Percentiles rank a stretch among this genome's conserved stretches.
These are phyloP conservation scores for Bergia sp. DNA, from an alignment of 92 coral and sea anemone genomes.

Conservation along the genomic window DNA sequence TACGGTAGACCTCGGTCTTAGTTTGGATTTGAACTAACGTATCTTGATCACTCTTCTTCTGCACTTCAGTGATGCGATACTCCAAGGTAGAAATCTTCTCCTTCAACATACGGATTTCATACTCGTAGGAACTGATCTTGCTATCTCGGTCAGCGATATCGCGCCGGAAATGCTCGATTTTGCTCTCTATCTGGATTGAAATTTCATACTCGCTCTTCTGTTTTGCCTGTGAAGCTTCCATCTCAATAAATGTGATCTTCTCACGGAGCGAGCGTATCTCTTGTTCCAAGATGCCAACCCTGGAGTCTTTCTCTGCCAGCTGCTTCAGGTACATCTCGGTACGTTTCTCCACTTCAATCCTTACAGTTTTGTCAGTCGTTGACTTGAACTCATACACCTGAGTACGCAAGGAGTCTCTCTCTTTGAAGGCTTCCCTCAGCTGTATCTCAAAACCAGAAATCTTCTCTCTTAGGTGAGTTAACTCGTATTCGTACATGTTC, in stretches of 20 bases:
- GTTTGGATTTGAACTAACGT: conserved; percentile 26
- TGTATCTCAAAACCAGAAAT: conserved; percentile 29
- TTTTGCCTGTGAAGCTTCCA: conserved; percentile 28
- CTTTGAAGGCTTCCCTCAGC: conserved; percentile 40
- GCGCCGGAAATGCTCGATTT: conserved; percentile 21
- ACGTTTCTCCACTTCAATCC: conserved; percentile 46
- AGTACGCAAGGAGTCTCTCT: conserved; percentile 45
- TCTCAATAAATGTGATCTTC: background rate
- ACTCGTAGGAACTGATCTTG: conserved; percentile 40
- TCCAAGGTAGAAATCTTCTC: conserved; percentile 30
- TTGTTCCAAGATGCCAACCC: background rate
- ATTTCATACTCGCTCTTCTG: conserved; percentile 43
- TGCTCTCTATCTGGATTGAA: conserved; percentile 46
- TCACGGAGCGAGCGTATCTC: background rate
- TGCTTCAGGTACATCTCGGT: conserved; percentile 42
- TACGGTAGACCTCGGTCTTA: conserved; percentile 42
- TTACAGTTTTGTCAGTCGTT: conserved; percentile 31
- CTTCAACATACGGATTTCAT: conserved; percentile 36
- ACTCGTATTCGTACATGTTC: conserved; percentile 46
- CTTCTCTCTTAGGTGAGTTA: conserved; percentile 44
- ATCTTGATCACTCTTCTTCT: conserved; percentile 46
- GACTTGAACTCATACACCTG: conserved; percentile 46
- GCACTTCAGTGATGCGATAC: conserved; percentile 29
- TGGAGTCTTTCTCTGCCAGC: conserved; percentile 45
- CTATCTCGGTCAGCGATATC: conserved; percentile 45